Percentiles rank a stretch among this genome's conserved stretches.
These are phyloP conservation scores for Budorcas taxicolor DNA, from an alignment of 2,113 vertebrate species.

Conservation along the genomic window DNA sequence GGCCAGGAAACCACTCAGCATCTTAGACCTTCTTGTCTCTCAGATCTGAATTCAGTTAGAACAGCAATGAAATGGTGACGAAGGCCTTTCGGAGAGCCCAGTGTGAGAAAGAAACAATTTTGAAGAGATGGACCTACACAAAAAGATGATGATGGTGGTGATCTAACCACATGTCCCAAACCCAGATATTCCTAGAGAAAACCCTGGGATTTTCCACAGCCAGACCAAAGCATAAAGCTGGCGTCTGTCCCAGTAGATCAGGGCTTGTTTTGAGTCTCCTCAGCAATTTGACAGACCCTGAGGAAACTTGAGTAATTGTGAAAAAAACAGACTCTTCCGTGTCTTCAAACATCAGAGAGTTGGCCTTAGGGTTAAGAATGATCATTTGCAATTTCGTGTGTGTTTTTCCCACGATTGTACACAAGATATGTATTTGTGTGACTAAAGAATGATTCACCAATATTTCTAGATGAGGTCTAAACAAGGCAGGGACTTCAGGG, in stretches of 20 bases:
- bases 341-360: neutral
- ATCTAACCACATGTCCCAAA: neutral
- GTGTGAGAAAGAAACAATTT: neutral
- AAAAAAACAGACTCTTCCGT: neutral
- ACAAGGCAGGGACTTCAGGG: neutral
- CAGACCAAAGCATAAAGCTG: slow-evolving; percentile 12
- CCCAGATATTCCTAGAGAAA: slow-evolving; percentile 32
- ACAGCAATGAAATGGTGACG: neutral
- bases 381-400: neutral
- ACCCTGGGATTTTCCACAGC: slow-evolving; percentile 23
- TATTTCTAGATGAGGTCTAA: neutral
- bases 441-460: neutral
- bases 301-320: neutral
- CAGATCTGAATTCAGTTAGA: neutral
- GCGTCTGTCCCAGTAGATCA: neutral
- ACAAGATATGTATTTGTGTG: neutral
- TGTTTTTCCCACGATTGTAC: neutral
- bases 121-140: neutral
- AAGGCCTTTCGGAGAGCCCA: neutral
- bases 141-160: neutral
- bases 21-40: neutral
- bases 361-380: neutral
- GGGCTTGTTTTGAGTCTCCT: slow-evolving; percentile 2
- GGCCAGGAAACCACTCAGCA: neutral
- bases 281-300: neutral